phyloP scores from a whole-genome alignment of 2,888 invertebrate species.

The Cetonia aurata region DNA sequence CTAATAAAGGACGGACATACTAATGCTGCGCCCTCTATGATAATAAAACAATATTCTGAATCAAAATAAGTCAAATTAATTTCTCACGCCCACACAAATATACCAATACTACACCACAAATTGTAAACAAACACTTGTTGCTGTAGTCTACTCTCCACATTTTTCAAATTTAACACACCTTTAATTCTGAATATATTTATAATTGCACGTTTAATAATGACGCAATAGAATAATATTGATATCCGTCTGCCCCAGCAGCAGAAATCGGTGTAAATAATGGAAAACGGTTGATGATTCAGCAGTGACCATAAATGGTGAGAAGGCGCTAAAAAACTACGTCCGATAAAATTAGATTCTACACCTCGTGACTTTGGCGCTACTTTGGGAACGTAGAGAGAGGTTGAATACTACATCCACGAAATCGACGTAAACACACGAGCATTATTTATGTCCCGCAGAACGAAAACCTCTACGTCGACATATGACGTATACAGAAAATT shows the following conservation, averaged over 20 bases:
- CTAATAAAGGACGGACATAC: too few species aligned
- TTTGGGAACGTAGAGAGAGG: background rate
- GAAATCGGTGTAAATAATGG: conserved; percentile 23
- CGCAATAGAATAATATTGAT: too few species aligned
- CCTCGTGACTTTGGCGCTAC: conserved; percentile 37
- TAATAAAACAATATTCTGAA: too few species aligned
- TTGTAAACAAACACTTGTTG: conserved; percentile 18
- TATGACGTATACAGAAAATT: background rate
- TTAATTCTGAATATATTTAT: background rate
- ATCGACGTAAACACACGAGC: conserved; percentile 6
- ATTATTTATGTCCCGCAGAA: conserved; percentile 17
- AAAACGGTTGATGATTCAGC: conserved; percentile 30
- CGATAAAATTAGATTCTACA: conserved; percentile 33
- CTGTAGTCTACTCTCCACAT: background rate
- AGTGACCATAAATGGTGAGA: conserved; percentile 31
- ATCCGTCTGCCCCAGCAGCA: too few species aligned
- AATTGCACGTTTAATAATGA: background rate
- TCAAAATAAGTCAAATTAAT: background rate
- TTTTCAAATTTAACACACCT: too few species aligned
- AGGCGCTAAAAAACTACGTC: conserved; percentile 31
- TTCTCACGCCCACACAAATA: background rate
- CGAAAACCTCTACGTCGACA: conserved; percentile 2
- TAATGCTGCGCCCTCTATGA: too few species aligned
- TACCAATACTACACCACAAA: background rate
- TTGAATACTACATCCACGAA: background rate